Evolutionary conservation across 2,797 vertebrate genomes (phyloP), one percentile per base, ranked within the genome.

Genomic region (Scleropages formosus): DNA sequence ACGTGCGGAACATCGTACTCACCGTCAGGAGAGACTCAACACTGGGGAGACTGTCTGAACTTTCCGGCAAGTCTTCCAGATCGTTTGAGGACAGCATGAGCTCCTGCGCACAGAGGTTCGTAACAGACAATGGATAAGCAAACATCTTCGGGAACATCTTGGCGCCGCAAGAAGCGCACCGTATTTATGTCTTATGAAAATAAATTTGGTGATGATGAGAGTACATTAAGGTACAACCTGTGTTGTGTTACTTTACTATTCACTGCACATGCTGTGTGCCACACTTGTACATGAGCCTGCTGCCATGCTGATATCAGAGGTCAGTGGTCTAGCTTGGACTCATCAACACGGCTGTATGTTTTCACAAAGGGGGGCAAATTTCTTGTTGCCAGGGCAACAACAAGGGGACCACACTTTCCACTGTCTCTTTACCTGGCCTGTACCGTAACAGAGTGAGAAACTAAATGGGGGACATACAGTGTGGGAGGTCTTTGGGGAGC

Each of bases 11-110:
- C 44, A 26, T 18, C 16, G n/a, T 59, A 90, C 90, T 90, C 76
- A 92, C 88, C 13, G 77, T 83, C 49, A 53, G 74, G 72, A 46
- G 78, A 20, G 74, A 74, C 67, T 77, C 74, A 27, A 70, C 20
- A 39, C 80, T 59, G 0, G 80, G 69, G 66, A 81, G 66, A 3
- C 84, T 80, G 56, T 83, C 56, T 7, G 85, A 80, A 72, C 77
- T 66, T 60, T 82, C 79, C 66, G 86, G 64, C 72, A 91, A 80
- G 79, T 90, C 83, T 46, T 90, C 88, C 76, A 92, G 89, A 88
- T 93, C 84, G 72, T 91, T 92, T 22, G 89, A 91, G 86, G 91
- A 89, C 77, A 89, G 81, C 74, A 88, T 77, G 0, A 82, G 74
- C 58, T 87, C 88, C 90, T 92, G 80, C n/a, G n/a, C 24, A 63